Evolutionary conservation across 2,797 vertebrate species (phyloP), one percentile per base, ranked within the genome.

Genomic region (Molossus molossus): DNA sequence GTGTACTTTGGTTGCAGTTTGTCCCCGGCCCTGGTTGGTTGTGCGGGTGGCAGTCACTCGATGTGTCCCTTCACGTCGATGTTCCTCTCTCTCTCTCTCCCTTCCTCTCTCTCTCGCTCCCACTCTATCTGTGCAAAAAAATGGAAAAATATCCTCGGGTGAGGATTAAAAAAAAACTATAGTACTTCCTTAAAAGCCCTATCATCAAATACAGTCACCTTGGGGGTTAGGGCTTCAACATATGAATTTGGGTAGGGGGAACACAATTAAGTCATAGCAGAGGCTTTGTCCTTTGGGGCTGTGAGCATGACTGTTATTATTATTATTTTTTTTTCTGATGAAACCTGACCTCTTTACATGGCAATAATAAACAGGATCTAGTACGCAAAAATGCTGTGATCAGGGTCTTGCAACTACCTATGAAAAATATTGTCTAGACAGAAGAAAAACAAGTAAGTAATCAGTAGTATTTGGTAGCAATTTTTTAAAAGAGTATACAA

Each of bases 311-410:
- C 96, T 45, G 40, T 45, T 45, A 2, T 33, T 33, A 2, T 45
- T 5, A 1, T 45, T 45, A 6, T 87, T 27, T 93, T 95, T 92
- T 73, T 60, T 97, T 94, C 1, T 21, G 69, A 10, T 81, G 73
- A 96, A 18, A 97, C 17, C 86, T 95, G 48, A 91, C 96, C 82
- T 94, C 62, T 96, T 87, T 45, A 80, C 27, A 85, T 95, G 90
- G 84, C 94, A 98, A 96, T 96, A 98, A 97, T 94, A 92, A 84
- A 75, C 33, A 94, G 94, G 92, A 60, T 29, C 12, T 90, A 91
- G 97, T 87, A 95, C 96, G 83, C 82, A 96, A 93, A 97, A 95
- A 81, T 82, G 90, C 37, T 79, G 4, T 76, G 87, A 70, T n/a
- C 60, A 10, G 57, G 5, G 23, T 53, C 13, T 29, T 67, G 17